Percentiles rank a stretch among this genome's conserved stretches.
phyloP scores from a whole-genome alignment of 1,140 invertebrate species.

The Drosophila kohkoa region DNA sequence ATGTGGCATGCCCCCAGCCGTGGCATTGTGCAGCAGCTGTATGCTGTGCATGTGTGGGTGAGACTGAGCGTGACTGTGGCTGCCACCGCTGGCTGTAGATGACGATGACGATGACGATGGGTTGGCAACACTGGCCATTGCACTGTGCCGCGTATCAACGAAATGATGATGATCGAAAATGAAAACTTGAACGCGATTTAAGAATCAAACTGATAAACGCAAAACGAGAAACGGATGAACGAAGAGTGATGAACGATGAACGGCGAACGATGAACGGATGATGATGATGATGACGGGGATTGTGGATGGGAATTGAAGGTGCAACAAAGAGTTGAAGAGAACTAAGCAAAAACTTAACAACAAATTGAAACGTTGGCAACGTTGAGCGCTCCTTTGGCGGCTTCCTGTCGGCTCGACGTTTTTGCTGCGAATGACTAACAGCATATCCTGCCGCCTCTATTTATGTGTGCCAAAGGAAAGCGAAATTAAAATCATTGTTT shows the following conservation, averaged over 20 bases:
- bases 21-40: constrained; percentile 70
- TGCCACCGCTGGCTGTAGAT: not conserved
- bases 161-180: constrained; percentile 41
- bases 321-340: constrained; percentile 56
- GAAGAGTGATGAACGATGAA: constrained; percentile 36
- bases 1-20: constrained; percentile 64
- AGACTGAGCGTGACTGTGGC: not conserved
- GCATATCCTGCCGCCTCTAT: constrained; percentile 71
- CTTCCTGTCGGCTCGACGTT: constrained; percentile 82
- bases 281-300: constrained; percentile 11
- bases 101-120: not conserved
- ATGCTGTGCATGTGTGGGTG: constrained; percentile 67
- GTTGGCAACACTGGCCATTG: constrained; percentile 64
- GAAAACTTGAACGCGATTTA: constrained; percentile 63
- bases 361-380: constrained; percentile 59
- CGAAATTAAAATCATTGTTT: constrained; percentile 83
- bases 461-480: constrained; percentile 84
- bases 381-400: constrained; percentile 57
- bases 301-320: not conserved
- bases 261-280: constrained; percentile 31
- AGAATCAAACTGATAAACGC: constrained; percentile 39
- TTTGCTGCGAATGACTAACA: constrained; percentile 84
- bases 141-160: constrained; percentile 52
- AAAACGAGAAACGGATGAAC: constrained; percentile 48
- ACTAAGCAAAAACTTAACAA: constrained; percentile 70